These are phyloP conservation scores for Biston stratarius DNA, from an alignment of 2,888 invertebrate species.

Conservation along the genomic window DNA sequence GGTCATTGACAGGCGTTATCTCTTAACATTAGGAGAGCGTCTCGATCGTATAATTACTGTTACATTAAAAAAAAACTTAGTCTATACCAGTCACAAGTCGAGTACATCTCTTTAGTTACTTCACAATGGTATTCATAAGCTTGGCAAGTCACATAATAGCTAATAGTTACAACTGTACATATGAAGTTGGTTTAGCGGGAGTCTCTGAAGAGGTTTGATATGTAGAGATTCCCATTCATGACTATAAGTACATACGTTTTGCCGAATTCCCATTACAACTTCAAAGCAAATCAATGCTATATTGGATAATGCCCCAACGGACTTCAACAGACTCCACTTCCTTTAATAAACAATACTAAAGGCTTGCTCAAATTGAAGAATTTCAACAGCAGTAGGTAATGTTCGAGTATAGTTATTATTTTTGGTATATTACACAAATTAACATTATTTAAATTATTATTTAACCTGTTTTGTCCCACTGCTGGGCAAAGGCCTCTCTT, in stretches of 20 bases:
- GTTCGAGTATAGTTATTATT: background rate
- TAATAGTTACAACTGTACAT: background rate
- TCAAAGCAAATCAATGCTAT: constrained; percentile 12
- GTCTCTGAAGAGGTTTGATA: background rate
- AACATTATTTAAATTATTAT: no score
- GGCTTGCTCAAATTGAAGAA: background rate
- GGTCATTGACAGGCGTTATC: no score
- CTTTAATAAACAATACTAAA: constrained; percentile 11
- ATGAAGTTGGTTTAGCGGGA: background rate
- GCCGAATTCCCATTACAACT: constrained; percentile 1
- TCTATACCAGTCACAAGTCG: no score
- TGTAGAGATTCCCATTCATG: background rate
- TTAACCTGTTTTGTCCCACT: no score
- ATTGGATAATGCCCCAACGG: constrained; percentile 8
- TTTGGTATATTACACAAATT: no score
- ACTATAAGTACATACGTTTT: background rate
- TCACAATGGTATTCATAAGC: background rate
- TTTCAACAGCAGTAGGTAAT: background rate
- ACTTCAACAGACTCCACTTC: background rate
- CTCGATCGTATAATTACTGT: no score
- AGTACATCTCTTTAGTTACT: no score
- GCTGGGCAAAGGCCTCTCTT: no score
- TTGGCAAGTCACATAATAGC: no score
- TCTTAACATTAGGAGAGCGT: no score
- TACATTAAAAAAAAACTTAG: no score